Evolutionary conservation across 2,888 invertebrate species (phyloP), one percentile per base, ranked within the genome.

Genomic region (Apamea anceps): DNA sequence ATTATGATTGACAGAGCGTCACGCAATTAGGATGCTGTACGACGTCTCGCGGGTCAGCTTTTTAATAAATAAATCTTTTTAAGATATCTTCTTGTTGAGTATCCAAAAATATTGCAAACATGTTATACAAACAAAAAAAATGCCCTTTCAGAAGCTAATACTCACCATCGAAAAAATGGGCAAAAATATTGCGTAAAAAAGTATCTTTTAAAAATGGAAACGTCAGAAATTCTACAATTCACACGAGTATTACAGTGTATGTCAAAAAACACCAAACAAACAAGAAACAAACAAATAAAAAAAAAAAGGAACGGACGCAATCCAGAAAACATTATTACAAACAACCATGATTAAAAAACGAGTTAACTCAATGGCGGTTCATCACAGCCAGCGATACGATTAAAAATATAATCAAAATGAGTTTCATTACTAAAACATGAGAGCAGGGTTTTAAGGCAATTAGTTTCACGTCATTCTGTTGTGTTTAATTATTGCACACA

Each of bases 401-500:
- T 84, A 86, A 85, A 88, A 87, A 86, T 83, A 81, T 84, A 84
- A 86, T 86, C 71, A 89, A 85, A 81, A 86, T 83, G 79, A 79
- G 65, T 87, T 84, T 83, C 75, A 79, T 89, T 88, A 88, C 77
- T 79, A 82, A 86, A 90, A 90, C 83, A 91, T 88, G 90, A 91
- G 90, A 89, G 85, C 86, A 89, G 90, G 92, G 92, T 93, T 93
- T 91, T 88, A 91, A 92, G 92, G 92, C 92, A 94, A 96, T 96
- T 96, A 95, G 95, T 95, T 93, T 86, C 85, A 88, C 90, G 93
- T 94, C 94, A 91, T 91, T 94, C 93, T 89, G 91, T 92, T 93
- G 92, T 93, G 95, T 95, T 96, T 96, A 95, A 96, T 96, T 95
- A 96, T 96, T 95, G 92, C 94, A 93, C 93, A 92, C 96, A 96